Base-by-base conservation (phyloP, 2,113 vertebrate genomes). In the Equus przewalskii region DNA sequence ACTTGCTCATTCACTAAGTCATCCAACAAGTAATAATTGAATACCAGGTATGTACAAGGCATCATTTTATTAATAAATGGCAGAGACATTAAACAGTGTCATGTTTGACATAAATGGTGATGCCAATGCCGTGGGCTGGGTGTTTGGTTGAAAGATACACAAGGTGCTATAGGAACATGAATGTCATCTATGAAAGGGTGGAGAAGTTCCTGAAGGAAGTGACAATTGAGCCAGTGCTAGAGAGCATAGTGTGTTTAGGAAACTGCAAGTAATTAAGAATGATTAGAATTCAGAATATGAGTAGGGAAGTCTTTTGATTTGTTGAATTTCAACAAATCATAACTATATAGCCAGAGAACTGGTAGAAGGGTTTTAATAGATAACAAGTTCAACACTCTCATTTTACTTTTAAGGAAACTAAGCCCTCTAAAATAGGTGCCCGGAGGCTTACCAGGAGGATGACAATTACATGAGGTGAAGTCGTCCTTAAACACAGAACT, bases 1-100 rank as follows among this genome's bases (percentile, higher is more conserved):
- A 49, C 85, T 70, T 82, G 30, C 46, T 86, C 30, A 51, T 75
- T 82, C 67, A 81, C 75, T 28, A 79, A 75, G 81, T 97, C 67
- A 88, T 70, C 51, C 30, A 49, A 93, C 8, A 70, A 60, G 76
- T 82, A 75, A 21, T 41, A 89, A 84, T 2, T 83, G 51, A 56
- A 64, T 11, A 93, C 10, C 19, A 49, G 33, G 5, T 60, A 84
- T 36, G 26, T 88, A 79, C 56, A 46, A 51, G n/a, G 36, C 8
- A 76, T 89, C 65, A 33, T 67, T 60, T 95, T 84, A 69, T 44
- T 41, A 70, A 62, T 24, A 60, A 76, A 83, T 49, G 24, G 15
- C 26, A 70, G 21, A 6, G 44, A 64, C 72, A 85, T 41, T 85
- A 56, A 72, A 79, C 28, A 19, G 33, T 54, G 51, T 14, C 14